Percentiles rank a stretch among this genome's conserved stretches.
These are phyloP conservation scores for Pheosia tremula DNA, from an alignment of 2,888 invertebrate species.

Conservation along the genomic window DNA sequence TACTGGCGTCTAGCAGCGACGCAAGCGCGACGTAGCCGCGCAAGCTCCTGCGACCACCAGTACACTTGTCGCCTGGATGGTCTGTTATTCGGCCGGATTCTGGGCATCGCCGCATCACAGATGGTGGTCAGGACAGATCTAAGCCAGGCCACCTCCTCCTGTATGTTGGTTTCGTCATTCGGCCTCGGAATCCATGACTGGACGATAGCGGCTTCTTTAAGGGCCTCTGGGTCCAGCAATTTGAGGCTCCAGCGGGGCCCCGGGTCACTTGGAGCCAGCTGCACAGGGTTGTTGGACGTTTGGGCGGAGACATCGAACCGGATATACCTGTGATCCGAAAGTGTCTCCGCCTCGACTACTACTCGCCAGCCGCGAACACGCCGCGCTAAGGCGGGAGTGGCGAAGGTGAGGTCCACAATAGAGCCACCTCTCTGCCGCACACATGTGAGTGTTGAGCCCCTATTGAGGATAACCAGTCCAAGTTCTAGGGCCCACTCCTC, in stretches of 20 bases:
- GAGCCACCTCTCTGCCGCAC: neutral
- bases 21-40: neutral
- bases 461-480: slow-evolving; percentile 5
- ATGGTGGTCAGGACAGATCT: neutral
- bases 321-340: slow-evolving; percentile 10
- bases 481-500: slow-evolving; percentile 2
- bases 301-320: slow-evolving; percentile 5
- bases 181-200: slow-evolving; percentile 11
- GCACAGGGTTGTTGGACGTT: neutral
- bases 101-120: neutral
- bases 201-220: slow-evolving; percentile 21
- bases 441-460: neutral
- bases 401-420: slow-evolving; percentile 4
- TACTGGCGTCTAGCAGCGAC: neutral
- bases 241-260: slow-evolving; percentile 19
- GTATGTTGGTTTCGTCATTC: neutral
- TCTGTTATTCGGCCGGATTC: neutral
- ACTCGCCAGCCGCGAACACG: slow-evolving; percentile 9
- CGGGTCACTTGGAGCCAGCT: neutral
- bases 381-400: slow-evolving; percentile 2
- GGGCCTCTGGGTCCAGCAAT: slow-evolving; percentile 10
- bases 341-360: neutral
- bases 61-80: neutral
- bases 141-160: neutral
- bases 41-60: neutral